phyloP scores from a whole-genome alignment of 1,140 invertebrate genomes.

The Arion vulgaris region DNA sequence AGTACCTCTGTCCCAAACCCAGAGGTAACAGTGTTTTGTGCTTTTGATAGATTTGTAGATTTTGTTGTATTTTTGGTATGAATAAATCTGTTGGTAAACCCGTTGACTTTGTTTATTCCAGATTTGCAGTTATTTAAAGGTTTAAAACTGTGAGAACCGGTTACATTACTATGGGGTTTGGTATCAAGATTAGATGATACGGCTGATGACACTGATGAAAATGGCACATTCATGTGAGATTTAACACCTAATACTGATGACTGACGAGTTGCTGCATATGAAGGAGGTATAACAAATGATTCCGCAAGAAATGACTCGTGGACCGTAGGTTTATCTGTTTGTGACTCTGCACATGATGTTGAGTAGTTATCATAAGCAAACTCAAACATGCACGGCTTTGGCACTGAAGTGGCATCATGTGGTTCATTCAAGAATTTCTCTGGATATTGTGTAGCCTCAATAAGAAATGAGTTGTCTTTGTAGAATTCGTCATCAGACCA shows the following conservation, averaged over 20 bases:
- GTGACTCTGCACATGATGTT: neutral
- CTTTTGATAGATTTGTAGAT: neutral
- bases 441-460: constrained; percentile 28
- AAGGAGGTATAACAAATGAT: constrained; percentile 2
- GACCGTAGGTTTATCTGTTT: neutral
- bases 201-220: neutral
- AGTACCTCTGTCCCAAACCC: neutral
- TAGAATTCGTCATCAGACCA: constrained; percentile 37
- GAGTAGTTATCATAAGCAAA: neutral
- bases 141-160: too few relatives aligned
- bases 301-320: neutral
- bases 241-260: neutral
- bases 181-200: neutral
- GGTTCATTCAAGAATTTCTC: constrained; percentile 11
- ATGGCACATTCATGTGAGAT: neutral
- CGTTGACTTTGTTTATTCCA: neutral
- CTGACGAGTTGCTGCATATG: neutral
- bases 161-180: neutral
- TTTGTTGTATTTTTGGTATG: neutral
- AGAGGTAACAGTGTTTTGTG: neutral
- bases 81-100: neutral
- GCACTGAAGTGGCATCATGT: neutral
- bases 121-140: neutral
- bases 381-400: neutral
- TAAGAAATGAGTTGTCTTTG: constrained; percentile 28